phyloP scores from a whole-genome alignment of 2,113 vertebrate genomes.

The Gallinago jamesoni region DNA sequence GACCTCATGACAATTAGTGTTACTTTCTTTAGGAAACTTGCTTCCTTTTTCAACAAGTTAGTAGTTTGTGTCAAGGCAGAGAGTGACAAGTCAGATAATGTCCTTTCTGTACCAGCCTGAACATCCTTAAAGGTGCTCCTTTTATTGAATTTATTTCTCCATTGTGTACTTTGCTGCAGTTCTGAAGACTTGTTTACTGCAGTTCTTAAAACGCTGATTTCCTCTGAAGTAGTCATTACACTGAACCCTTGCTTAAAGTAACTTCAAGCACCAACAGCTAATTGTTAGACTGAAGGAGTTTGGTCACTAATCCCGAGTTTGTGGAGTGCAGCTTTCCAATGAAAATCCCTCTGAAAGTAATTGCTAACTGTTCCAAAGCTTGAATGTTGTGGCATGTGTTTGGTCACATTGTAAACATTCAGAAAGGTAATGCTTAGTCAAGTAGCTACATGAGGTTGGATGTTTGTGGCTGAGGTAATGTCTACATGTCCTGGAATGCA shows the following conservation, averaged over 20 bases:
- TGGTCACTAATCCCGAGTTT: not conserved
- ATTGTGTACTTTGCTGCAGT: not conserved
- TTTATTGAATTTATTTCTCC: not conserved
- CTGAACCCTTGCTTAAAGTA: not conserved
- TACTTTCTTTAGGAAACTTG: not conserved
- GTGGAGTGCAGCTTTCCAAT: constrained; percentile 34
- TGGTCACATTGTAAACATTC: not conserved
- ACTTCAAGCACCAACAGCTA: not conserved
- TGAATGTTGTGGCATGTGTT: not conserved
- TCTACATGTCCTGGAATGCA: not conserved
- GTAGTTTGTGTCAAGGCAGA: not conserved
- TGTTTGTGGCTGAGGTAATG: not conserved
- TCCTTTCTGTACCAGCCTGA: not conserved
- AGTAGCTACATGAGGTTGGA: not conserved
- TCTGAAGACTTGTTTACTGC: not conserved
- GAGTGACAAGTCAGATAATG: not conserved
- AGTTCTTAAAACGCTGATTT: not conserved
- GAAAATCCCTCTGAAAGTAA: not conserved
- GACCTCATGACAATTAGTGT: not conserved
- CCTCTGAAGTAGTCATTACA: not conserved
- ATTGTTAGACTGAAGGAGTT: not conserved
- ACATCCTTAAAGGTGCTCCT: not conserved
- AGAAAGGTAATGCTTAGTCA: not conserved
- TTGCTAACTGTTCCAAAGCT: not conserved
- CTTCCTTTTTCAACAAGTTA: not conserved